A percentile compares a stretch with the other conserved stretches of the same genome.
Evolutionary conservation across 2,113 vertebrate genomes (phyloP).

Genomic region (Dinomys branickii): DNA sequence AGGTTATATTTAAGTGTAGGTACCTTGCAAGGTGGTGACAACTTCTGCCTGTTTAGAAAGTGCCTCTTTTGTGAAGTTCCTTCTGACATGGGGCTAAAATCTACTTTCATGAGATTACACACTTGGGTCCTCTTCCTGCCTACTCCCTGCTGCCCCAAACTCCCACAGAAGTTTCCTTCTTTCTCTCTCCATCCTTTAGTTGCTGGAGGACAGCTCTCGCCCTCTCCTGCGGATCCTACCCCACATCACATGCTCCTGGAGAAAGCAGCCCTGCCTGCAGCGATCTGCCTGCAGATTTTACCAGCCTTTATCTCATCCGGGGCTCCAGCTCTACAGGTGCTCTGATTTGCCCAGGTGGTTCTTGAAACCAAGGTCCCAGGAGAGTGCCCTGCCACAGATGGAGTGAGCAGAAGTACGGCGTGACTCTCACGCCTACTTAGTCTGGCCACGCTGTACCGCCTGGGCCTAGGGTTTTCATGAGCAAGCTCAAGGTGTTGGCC

Average conservation of each 20-base stretch:
- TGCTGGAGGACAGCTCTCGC: background rate
- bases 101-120: background rate
- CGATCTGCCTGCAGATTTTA: background rate
- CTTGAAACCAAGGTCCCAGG: background rate
- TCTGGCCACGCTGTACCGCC: background rate
- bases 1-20: background rate
- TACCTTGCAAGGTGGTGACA: background rate
- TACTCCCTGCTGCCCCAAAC: background rate
- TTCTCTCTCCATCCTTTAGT: background rate
- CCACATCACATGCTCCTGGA: background rate
- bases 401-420: background rate
- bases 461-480: background rate
- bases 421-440: background rate
- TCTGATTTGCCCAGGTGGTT: background rate
- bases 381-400: background rate
- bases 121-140: background rate
- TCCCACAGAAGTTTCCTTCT: background rate
- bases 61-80: background rate
- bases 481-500: background rate
- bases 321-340: background rate
- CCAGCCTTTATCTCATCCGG: background rate
- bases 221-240: accelerated
- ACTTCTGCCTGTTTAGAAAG: background rate
- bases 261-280: background rate
- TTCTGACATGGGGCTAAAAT: background rate